These are phyloP conservation scores for Tipula vernalis DNA, from an alignment of 2,888 invertebrate species.

Conservation along the genomic window DNA sequence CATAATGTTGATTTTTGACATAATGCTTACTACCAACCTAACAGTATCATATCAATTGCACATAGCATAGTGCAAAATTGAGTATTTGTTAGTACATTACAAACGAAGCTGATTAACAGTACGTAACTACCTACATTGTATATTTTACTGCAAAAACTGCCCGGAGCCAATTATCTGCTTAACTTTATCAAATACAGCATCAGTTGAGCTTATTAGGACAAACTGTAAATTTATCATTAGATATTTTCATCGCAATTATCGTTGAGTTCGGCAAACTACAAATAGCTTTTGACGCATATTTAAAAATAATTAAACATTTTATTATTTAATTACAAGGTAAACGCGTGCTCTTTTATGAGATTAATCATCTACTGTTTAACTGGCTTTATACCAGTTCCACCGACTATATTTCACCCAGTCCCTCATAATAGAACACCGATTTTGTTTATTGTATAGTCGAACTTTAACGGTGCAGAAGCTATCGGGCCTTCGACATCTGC, in stretches of 20 bases:
- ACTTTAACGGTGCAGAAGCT: too few species aligned
- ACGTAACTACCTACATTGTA: too few species aligned
- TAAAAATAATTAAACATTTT: too few species aligned
- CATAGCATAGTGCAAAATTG: not conserved
- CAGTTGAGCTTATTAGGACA: not conserved
- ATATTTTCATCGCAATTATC: not conserved
- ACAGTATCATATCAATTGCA: not conserved
- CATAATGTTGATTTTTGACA: conserved; percentile 8
- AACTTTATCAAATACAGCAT: not conserved
- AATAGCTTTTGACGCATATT: not conserved
- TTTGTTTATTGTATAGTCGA: too few species aligned
- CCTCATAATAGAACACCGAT: too few species aligned
- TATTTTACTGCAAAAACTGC: not conserved
- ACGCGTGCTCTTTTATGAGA: too few species aligned
- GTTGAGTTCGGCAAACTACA: not conserved
- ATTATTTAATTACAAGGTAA: too few species aligned
- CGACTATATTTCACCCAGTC: too few species aligned
- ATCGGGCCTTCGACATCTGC: too few species aligned
- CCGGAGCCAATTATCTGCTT: not conserved
- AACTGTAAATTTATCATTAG: not conserved
- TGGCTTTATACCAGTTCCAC: too few species aligned
- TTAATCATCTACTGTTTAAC: too few species aligned
- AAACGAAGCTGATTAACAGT: not conserved
- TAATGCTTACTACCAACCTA: not conserved
- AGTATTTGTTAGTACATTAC: not conserved